Conservation (phyloP, 2,113 vertebrate genomes). For the Heterotilapia buettikoferi region DNA sequence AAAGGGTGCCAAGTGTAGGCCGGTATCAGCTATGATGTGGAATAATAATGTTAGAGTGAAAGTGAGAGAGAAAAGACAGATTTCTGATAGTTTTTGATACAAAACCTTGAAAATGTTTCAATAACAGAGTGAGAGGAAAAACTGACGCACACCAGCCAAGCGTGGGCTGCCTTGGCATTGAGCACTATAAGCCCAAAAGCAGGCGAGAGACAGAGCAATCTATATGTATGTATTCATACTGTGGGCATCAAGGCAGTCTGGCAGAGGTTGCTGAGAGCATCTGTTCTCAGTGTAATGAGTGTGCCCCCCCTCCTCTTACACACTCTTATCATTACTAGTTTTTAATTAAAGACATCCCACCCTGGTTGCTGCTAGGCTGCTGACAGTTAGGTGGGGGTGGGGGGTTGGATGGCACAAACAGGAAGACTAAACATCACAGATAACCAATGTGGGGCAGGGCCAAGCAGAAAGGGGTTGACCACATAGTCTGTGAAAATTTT, state of each 20-base stretch:
- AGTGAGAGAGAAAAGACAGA: background rate
- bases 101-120: conserved; percentile 7
- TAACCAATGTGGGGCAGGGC: background rate
- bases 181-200: background rate
- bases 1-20: conserved; percentile 24
- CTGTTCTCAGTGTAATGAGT: conserved; percentile 65
- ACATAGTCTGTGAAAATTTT: background rate
- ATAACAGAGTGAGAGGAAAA: background rate
- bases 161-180: conserved; percentile 21
- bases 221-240: conserved; percentile 37
- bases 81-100: background rate
- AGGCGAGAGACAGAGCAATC: background rate
- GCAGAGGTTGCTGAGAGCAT: conserved; percentile 59
- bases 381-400: conserved; percentile 1
- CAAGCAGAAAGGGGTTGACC: background rate
- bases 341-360: conserved; percentile 66
- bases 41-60: conserved; percentile 16
- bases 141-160: background rate
- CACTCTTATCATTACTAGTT: conserved; percentile 64
- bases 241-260: conserved; percentile 45
- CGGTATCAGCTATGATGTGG: background rate
- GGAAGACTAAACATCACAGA: background rate
- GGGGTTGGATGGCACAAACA: background rate
- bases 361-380: conserved; percentile 28
- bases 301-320: conserved; percentile 8